These are phyloP conservation scores for Xerus inauris DNA, from an alignment of 2,113 vertebrate species.

Conservation along the genomic window DNA sequence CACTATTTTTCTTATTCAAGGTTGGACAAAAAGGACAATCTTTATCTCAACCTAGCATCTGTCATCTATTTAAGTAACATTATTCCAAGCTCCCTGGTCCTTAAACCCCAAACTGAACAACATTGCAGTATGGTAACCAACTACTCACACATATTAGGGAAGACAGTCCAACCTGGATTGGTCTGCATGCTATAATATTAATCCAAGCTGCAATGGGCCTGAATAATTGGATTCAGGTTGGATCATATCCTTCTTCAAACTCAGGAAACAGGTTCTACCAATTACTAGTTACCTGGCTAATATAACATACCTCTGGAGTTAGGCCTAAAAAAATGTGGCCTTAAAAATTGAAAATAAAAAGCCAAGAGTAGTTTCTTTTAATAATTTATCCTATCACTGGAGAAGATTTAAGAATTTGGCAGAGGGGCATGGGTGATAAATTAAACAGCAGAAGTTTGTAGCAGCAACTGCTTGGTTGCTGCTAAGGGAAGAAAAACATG, in stretches of 20 bases:
- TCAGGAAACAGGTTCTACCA: neutral
- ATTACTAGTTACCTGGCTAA: neutral
- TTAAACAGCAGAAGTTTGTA: neutral
- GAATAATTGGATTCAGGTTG: neutral
- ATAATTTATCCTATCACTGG: neutral
- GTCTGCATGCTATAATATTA: neutral
- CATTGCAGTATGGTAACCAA: neutral
- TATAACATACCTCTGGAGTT: neutral
- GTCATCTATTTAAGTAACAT: neutral
- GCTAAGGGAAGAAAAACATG: neutral
- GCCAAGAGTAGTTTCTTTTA: neutral
- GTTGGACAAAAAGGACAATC: neutral
- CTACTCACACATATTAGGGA: neutral
- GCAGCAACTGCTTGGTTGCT: neutral
- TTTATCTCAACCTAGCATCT: neutral
- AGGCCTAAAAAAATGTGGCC: neutral
- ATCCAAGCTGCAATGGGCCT: neutral
- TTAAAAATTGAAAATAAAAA: neutral
- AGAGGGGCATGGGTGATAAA: neutral
- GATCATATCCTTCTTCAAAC: neutral
- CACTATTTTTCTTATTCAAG: neutral
- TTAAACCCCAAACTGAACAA: neutral
- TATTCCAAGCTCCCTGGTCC: neutral
- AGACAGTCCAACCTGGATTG: neutral
- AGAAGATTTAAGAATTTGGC: constrained; percentile 1